phyloP scores from a whole-genome alignment of 2,113 vertebrate species.

The Podarcis raffonei region DNA sequence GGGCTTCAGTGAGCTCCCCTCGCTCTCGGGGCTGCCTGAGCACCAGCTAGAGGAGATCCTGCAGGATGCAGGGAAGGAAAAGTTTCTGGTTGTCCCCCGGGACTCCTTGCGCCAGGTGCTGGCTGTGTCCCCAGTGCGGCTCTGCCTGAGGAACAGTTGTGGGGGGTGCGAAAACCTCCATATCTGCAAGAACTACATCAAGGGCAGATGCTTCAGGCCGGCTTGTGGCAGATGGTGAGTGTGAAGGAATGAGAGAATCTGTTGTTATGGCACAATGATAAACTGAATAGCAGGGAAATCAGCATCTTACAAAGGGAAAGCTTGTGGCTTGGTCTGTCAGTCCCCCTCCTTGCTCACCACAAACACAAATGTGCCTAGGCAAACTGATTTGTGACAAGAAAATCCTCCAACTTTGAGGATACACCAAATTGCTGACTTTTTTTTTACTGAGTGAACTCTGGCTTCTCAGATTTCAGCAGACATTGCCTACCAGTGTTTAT shows the following conservation, averaged over 20 bases:
- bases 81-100: slow-evolving; percentile 54
- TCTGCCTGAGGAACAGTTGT: slow-evolving; percentile 66
- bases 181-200: slow-evolving; percentile 72
- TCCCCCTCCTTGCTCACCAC: no score
- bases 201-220: slow-evolving; percentile 64
- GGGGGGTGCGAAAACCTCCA: slow-evolving; percentile 71
- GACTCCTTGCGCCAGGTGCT: slow-evolving; percentile 50
- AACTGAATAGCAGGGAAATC: no score
- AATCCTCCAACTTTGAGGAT: no score
- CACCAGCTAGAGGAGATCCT: slow-evolving; percentile 65
- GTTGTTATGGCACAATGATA: no score
- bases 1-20: slow-evolving; percentile 46
- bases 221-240: background rate
- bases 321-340: no score
- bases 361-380: no score
- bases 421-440: no score
- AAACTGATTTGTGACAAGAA: no score
- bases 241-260: background rate
- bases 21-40: slow-evolving; percentile 57
- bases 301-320: no score
- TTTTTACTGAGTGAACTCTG: no score
- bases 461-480: no score
- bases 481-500: no score
- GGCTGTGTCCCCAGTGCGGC: slow-evolving; percentile 63
- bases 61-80: slow-evolving; percentile 54